phyloP scores from a whole-genome alignment of 2,797 vertebrate genomes.

The Sibirionetta formosa region DNA sequence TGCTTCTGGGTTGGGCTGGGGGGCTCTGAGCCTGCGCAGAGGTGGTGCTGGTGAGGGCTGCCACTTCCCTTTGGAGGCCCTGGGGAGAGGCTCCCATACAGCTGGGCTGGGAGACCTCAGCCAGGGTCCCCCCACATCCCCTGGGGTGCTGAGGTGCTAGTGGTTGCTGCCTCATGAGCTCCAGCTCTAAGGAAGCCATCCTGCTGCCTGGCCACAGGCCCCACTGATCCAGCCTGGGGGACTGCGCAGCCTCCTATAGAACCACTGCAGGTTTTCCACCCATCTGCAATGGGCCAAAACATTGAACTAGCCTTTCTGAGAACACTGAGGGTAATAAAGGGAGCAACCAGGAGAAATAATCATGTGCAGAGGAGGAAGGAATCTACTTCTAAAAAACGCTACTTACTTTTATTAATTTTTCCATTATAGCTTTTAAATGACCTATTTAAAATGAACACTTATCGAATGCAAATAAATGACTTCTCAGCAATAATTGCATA shows the following conservation, averaged over 20 bases:
- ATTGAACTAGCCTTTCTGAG: neutral
- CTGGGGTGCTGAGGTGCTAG: neutral
- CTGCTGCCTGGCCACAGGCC: neutral
- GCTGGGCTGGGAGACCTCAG: neutral
- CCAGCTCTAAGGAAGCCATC: neutral
- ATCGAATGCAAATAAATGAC: neutral
- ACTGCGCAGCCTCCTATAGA: neutral
- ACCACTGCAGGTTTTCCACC: neutral
- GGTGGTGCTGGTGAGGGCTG: no score
- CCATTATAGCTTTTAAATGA: neutral
- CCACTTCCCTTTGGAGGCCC: neutral
- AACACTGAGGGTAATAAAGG: neutral
- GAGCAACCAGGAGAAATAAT: neutral
- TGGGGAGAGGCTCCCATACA: neutral
- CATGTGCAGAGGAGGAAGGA: accelerated
- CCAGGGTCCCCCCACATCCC: neutral
- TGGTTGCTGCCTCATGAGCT: neutral
- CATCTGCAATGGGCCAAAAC: neutral
- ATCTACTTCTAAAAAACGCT: neutral
- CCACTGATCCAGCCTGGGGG: neutral
- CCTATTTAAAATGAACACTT: neutral
- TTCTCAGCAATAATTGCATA: neutral
- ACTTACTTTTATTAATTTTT: neutral
- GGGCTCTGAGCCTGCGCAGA: neutral
- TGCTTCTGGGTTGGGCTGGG: neutral